Evolutionary conservation across 2,113 vertebrate genomes (phyloP).

Genomic region (Brachyistius frenatus): DNA sequence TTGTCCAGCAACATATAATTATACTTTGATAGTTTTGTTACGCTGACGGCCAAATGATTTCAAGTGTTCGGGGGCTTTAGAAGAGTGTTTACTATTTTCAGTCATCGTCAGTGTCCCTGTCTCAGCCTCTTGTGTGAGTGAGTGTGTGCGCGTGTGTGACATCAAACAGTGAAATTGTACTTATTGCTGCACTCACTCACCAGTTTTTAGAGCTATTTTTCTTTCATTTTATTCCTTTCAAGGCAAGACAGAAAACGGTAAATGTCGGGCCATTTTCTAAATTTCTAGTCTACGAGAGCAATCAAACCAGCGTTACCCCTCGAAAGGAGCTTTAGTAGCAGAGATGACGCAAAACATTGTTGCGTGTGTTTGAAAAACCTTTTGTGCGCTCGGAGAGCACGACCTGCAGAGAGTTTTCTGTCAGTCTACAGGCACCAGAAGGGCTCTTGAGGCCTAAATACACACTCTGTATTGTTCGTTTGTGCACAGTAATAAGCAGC

Average conservation of each 20-base stretch:
- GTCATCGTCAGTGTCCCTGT: not conserved
- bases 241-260: not conserved
- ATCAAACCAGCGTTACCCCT: no score
- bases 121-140: not conserved
- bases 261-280: no score
- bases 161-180: conserved; percentile 27
- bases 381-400: no score
- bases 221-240: not conserved
- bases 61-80: not conserved
- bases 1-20: conserved; percentile 17
- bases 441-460: no score
- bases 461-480: no score
- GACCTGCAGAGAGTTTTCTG: no score
- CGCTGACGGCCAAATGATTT: not conserved
- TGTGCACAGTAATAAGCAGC: no score
- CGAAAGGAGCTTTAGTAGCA: no score
- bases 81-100: not conserved
- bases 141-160: conserved; percentile 21
- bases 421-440: no score
- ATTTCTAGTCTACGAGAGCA: no score
- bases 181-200: not conserved
- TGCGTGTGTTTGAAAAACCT: no score
- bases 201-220: conserved; percentile 10
- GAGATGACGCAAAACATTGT: no score
- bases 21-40: conserved; percentile 20